These are phyloP conservation scores for Archaeoteleia sp. DNA, from an alignment of 2,888 invertebrate genomes.

Conservation along the genomic window DNA sequence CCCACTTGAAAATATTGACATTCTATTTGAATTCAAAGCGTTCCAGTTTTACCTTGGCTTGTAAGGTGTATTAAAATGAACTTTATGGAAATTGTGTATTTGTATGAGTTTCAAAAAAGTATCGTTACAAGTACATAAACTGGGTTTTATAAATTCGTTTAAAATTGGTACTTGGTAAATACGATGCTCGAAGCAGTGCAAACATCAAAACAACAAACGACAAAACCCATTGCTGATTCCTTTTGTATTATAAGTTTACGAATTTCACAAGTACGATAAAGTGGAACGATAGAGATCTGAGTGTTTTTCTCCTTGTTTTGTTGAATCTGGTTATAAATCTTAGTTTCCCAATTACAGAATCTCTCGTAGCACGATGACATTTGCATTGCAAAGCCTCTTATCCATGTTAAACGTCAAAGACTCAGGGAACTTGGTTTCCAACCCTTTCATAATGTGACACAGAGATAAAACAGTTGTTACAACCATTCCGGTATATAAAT, in stretches of 20 bases:
- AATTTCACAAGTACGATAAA: conserved; percentile 18
- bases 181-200: conserved; percentile 22
- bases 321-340: conserved; percentile 26
- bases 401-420: conserved; percentile 24
- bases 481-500: neutral
- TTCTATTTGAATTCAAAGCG: too few species aligned
- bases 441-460: conserved; percentile 6
- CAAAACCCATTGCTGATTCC: conserved; percentile 30
- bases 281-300: conserved; percentile 16
- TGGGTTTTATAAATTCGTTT: conserved; percentile 14
- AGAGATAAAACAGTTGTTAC: conserved; percentile 15
- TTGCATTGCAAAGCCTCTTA: conserved; percentile 35
- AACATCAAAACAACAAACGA: conserved; percentile 14
- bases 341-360: conserved; percentile 30
- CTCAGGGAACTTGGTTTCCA: neutral
- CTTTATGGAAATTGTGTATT: neutral
- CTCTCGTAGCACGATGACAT: conserved; percentile 17
- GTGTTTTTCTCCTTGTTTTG: conserved; percentile 10
- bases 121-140: conserved; percentile 8
- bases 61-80: too few species aligned
- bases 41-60: too few species aligned
- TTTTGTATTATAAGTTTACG: conserved; percentile 30
- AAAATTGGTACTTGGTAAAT: conserved; percentile 27
- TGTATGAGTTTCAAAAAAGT: neutral
- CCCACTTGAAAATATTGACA: too few species aligned